Evolutionary conservation across 2,888 invertebrate genomes (phyloP).

Genomic region (Drepanosiphum platanoidis): DNA sequence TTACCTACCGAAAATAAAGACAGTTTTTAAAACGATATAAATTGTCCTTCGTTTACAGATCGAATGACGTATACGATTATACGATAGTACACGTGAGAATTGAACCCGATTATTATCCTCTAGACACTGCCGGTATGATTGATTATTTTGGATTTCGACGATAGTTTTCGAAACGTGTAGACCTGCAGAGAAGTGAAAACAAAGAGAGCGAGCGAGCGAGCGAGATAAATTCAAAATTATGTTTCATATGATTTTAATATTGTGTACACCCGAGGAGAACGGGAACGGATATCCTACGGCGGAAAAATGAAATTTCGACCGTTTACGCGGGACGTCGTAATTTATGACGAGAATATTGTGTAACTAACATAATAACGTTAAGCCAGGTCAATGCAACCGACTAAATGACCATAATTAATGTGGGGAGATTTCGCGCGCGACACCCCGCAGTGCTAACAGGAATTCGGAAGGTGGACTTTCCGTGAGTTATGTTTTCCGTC

Average conservation of each 20-base stretch:
- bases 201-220: background rate
- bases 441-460: slow-evolving; percentile 20
- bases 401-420: slow-evolving; percentile 43
- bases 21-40: no score
- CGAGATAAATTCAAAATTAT: no score
- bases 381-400: background rate
- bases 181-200: background rate
- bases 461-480: slow-evolving; percentile 35
- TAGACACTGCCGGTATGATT: no score
- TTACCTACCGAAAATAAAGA: no score
- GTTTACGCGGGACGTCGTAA: background rate
- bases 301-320: background rate
- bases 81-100: no score
- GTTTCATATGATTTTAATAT: no score
- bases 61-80: no score
- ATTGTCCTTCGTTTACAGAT: no score
- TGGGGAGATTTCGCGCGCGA: slow-evolving; percentile 6
- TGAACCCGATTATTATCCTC: no score
- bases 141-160: background rate
- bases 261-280: no score
- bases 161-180: background rate
- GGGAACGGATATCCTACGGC: no score
- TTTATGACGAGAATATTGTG: background rate
- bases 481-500: slow-evolving; percentile 50
- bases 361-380: background rate